Percentiles rank a stretch among this genome's conserved stretches.
Evolutionary conservation across 2,113 vertebrate genomes (phyloP).

Genomic region (Sorex araneus): DNA sequence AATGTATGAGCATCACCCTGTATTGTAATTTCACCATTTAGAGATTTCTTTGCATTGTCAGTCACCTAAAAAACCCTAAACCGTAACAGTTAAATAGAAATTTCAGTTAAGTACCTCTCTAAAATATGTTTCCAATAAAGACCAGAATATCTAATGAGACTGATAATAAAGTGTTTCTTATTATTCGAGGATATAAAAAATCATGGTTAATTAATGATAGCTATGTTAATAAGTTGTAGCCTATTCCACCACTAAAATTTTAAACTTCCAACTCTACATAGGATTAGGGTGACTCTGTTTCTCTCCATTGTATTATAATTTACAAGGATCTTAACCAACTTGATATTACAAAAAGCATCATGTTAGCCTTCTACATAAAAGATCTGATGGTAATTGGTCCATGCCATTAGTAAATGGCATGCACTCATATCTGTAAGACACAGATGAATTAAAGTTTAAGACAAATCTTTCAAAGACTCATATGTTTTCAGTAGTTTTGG

Average conservation of each 20-base stretch:
- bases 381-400: neutral
- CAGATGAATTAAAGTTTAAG: neutral
- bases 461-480: neutral
- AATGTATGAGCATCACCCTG: slow-evolving; percentile 31
- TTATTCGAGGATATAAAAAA: neutral
- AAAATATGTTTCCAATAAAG: neutral
- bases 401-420: neutral
- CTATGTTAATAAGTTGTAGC: neutral
- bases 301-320: neutral
- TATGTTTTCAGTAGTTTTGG: neutral
- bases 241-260: neutral
- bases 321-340: neutral
- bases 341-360: neutral
- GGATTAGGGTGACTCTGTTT: neutral
- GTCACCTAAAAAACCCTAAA: rapidly evolving
- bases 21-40: slow-evolving; percentile 53
- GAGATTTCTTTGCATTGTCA: neutral
- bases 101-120: neutral
- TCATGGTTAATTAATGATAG: neutral
- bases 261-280: neutral
- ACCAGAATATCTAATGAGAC: neutral
- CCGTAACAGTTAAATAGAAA: neutral
- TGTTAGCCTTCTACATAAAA: neutral
- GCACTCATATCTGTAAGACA: neutral
- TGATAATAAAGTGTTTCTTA: neutral